These are phyloP conservation scores for Ceratina australensis DNA, from an alignment of 1,140 invertebrate genomes.

Conservation along the genomic window DNA sequence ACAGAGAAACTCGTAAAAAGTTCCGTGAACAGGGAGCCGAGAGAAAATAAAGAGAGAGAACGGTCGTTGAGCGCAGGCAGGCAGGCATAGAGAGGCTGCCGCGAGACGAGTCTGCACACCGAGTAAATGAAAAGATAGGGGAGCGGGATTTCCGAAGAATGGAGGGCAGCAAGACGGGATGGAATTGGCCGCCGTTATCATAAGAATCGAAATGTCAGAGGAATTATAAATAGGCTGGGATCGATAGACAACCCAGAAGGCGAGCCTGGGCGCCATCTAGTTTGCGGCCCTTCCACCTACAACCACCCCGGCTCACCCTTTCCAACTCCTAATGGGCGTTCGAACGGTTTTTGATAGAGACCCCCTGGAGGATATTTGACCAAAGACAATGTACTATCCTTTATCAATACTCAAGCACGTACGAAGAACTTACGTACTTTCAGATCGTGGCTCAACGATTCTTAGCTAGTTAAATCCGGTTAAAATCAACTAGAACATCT, in stretches of 20 bases:
- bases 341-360: neutral
- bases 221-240: conserved; percentile 77
- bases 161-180: neutral
- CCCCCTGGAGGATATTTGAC: neutral
- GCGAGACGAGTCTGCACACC: too few relatives aligned
- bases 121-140: too few relatives aligned
- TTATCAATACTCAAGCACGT: neutral
- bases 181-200: conserved; percentile 60
- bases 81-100: too few relatives aligned
- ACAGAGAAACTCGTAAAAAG: too few relatives aligned
- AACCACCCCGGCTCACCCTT: conserved; percentile 45
- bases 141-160: neutral
- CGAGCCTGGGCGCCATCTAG: conserved; percentile 73
- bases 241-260: conserved; percentile 73
- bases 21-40: too few relatives aligned
- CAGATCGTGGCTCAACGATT: too few relatives aligned
- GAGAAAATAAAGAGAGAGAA: too few relatives aligned
- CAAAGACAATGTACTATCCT: too few relatives aligned
- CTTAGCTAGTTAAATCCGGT: too few relatives aligned
- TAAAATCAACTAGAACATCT: too few relatives aligned
- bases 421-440: too few relatives aligned
- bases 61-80: too few relatives aligned
- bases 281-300: conserved; percentile 64
- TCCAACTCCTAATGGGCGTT: conserved; percentile 15
- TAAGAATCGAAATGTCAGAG: conserved; percentile 74